phyloP scores from a whole-genome alignment of 2,113 vertebrate species.

The Suncus etruscus region DNA sequence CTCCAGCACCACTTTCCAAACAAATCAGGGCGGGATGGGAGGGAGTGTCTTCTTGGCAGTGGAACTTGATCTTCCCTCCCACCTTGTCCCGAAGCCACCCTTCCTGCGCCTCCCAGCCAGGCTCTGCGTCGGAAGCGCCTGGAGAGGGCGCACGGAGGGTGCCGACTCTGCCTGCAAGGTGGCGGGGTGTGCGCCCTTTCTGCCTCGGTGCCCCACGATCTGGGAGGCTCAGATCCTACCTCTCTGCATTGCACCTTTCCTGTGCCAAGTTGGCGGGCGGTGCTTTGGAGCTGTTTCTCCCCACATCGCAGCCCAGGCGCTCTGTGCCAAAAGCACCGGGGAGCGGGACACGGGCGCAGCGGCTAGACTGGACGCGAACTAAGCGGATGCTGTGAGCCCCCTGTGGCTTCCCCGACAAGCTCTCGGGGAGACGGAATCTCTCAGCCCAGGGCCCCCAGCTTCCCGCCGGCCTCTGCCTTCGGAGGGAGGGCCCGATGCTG shows the following conservation, averaged over 20 bases:
- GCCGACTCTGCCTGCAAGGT: too few relatives aligned
- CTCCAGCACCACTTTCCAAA: slow-evolving; percentile 43
- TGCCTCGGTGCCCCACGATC: too few relatives aligned
- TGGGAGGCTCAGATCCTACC: too few relatives aligned
- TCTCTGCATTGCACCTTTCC: not conserved
- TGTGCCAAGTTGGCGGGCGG: not conserved
- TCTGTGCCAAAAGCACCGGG: not conserved
- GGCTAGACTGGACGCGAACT: not conserved
- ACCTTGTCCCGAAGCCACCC: slow-evolving; percentile 70
- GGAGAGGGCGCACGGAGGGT: not conserved
- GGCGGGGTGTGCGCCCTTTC: not conserved
- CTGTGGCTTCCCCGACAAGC: too few relatives aligned
- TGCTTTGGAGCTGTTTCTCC: not conserved
- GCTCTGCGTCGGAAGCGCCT: slow-evolving; percentile 10
- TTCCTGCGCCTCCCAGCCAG: slow-evolving; percentile 22
- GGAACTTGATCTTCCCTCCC: slow-evolving; percentile 70
- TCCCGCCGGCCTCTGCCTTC: slow-evolving; percentile 12
- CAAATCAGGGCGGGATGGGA: slow-evolving; percentile 56
- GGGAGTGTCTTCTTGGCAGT: slow-evolving; percentile 73
- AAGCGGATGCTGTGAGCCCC: too few relatives aligned
- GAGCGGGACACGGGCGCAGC: not conserved
- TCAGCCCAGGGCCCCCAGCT: not conserved
- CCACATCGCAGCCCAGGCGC: not conserved
- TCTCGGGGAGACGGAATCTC: too few relatives aligned
- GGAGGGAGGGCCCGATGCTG: slow-evolving; percentile 45